phyloP scores from a whole-genome alignment of 1,140 invertebrate species.

The Gryon sp. region DNA sequence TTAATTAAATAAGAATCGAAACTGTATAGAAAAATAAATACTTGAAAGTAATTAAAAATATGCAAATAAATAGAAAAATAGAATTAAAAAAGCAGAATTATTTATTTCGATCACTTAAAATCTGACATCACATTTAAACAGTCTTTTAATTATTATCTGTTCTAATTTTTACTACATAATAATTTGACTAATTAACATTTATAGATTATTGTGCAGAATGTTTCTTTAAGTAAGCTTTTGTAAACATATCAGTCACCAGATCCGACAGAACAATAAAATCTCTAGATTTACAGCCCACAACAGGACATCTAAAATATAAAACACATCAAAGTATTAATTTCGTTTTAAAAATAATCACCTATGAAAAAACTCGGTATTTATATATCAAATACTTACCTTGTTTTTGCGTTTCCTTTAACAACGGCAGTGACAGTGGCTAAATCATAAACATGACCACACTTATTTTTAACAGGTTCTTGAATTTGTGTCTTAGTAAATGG shows the following conservation, averaged over 20 bases:
- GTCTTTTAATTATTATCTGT: constrained; percentile 11
- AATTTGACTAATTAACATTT: neutral
- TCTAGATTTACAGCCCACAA: constrained; percentile 70
- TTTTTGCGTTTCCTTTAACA: constrained; percentile 72
- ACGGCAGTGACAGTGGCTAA: constrained; percentile 73
- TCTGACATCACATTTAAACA: too few relatives aligned
- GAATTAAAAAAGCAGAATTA: too few relatives aligned
- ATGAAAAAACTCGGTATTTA: constrained; percentile 4
- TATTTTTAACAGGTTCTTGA: constrained; percentile 80
- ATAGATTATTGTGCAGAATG: constrained; percentile 28
- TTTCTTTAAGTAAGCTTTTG: constrained; percentile 34
- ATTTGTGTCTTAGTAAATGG: constrained; percentile 81
- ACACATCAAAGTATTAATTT: too few relatives aligned
- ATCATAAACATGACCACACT: constrained; percentile 82
- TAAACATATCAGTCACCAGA: constrained; percentile 28
- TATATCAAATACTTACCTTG: constrained; percentile 67
- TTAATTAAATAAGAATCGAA: too few relatives aligned
- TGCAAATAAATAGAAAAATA: too few relatives aligned
- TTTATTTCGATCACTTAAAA: too few relatives aligned
- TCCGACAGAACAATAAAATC: constrained; percentile 59
- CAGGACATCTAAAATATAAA: constrained; percentile 71
- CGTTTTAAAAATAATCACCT: neutral
- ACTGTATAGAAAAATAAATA: too few relatives aligned
- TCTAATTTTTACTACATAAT: constrained; percentile 4
- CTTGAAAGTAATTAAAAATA: too few relatives aligned